Conservation (phyloP, 2,888 invertebrate species). For the Drosophila meridionalis region DNA sequence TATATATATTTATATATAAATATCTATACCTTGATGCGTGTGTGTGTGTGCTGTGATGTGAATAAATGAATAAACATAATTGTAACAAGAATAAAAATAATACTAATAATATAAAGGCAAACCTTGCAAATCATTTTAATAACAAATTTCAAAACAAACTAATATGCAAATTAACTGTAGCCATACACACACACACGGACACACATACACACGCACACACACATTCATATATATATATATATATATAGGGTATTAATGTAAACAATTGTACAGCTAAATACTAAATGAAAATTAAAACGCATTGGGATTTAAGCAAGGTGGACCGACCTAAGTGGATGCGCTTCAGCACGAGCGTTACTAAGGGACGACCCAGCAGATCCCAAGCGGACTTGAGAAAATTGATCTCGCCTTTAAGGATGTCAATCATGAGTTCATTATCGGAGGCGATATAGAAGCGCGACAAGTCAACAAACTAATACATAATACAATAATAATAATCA, state of each 20-base stretch:
- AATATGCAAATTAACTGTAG: slow-evolving; percentile 21
- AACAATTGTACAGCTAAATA: slow-evolving; percentile 12
- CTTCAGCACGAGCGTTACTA: slow-evolving; percentile 95
- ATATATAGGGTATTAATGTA: slow-evolving; percentile 5
- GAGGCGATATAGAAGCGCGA: slow-evolving; percentile 99
- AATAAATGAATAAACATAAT: slow-evolving; percentile 7
- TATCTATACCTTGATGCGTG: slow-evolving; percentile 3
- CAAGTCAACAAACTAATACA: slow-evolving; percentile 96
- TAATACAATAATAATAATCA: slow-evolving; percentile 51
- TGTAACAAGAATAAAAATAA: slow-evolving; percentile 43
- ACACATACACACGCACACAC: slow-evolving; percentile 18
- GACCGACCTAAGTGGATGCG: slow-evolving; percentile 93
- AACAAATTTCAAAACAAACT: slow-evolving; percentile 33
- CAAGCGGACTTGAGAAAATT: slow-evolving; percentile 99
- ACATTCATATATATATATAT: slow-evolving; percentile 21
- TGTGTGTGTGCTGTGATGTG: slow-evolving; percentile 22
- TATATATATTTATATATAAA: background rate
- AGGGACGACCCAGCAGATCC: slow-evolving; percentile 98
- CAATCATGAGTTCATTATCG: slow-evolving; percentile 98
- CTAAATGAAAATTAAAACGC: background rate
- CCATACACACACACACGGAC: slow-evolving; percentile 27
- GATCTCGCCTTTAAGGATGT: slow-evolving; percentile 98
- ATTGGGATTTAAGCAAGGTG: slow-evolving; percentile 30
- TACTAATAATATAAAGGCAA: slow-evolving; percentile 60
- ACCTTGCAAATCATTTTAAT: slow-evolving; percentile 66